Evolutionary conservation across 2,888 invertebrate genomes (phyloP), one percentile per base, ranked within the genome.

Genomic region (Drosophila hamatofila): DNA sequence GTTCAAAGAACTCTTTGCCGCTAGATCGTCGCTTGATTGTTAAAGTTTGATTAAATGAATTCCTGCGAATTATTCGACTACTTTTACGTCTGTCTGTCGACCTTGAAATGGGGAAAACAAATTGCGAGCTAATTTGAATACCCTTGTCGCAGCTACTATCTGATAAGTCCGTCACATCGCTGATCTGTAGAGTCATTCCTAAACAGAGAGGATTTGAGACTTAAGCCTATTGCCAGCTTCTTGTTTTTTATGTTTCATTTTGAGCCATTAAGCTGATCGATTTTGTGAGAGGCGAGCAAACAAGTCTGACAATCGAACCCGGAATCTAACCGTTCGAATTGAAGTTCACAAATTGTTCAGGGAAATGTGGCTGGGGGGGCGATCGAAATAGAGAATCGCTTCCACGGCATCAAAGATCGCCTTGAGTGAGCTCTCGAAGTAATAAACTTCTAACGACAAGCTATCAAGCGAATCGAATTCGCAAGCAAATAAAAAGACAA

Each of bases 361-460:
- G 37, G 37, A 6, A 7, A 16, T 5, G 16, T 41, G 54, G 51
- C 6, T 41, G 51, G 51, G 49, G 27, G 48, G 25, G 21, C 6
- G 8, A 48, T 54, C 73, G 57, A 71, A 74, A 68, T 51, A 51
- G 51, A 55, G 51, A 62, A 61, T 59, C 69, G 33, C 23, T 21
- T 35, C 25, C 46, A 35, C 14, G 35, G 54, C 74, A 58, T 70
- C 39, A 52, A 67, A 61, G 25, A 37, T 61, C 48, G 51, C 51
- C 60, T 63, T 64, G 68, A 89, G 77, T 81, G 77, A 69, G 72
- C 79, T 77, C 84, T 74, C 52, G 60, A 78, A 56, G 71, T 68
- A 84, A 80, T 84, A 85, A 80, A 83, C 72, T 64, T 62, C 41
- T 25, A 80, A 79, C 67, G 79, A 75, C 85, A 72, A 63, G 65